Conservation (phyloP, 2,113 vertebrate genomes). For the Patagioenas fasciata region DNA sequence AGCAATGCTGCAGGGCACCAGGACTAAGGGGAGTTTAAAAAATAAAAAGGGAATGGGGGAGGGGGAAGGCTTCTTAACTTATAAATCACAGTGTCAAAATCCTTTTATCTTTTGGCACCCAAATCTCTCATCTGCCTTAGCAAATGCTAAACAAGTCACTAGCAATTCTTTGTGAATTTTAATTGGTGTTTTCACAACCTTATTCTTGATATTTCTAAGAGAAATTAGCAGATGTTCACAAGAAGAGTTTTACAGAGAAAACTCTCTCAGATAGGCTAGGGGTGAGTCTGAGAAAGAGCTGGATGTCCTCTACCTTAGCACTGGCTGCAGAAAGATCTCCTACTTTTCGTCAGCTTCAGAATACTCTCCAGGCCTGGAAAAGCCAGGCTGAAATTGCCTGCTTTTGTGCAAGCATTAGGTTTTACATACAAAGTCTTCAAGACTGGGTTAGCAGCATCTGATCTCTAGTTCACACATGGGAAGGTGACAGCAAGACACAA, state of each 20-base stretch:
- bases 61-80: constrained; percentile 38
- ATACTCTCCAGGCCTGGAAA: background rate
- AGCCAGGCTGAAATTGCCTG: background rate
- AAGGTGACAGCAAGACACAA: background rate
- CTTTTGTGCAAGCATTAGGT: background rate
- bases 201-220: constrained; percentile 45
- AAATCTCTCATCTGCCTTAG: constrained; percentile 63
- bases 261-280: background rate
- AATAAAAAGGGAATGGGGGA: constrained; percentile 48
- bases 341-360: background rate
- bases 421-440: background rate
- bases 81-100: constrained; percentile 68
- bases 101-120: constrained; percentile 70
- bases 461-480: fast-evolving
- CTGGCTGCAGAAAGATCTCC: background rate
- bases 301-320: background rate
- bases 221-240: constrained; percentile 57
- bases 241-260: background rate
- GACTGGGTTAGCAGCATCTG: background rate
- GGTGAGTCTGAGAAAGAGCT: background rate
- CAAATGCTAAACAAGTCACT: constrained; percentile 46
- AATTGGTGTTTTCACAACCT: constrained; percentile 69
- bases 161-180: constrained; percentile 68
- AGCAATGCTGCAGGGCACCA: constrained; percentile 57
- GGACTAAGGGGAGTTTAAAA: constrained; percentile 51